phyloP scores from a whole-genome alignment of 2,797 vertebrate species.

The Sebastes vulpes region DNA sequence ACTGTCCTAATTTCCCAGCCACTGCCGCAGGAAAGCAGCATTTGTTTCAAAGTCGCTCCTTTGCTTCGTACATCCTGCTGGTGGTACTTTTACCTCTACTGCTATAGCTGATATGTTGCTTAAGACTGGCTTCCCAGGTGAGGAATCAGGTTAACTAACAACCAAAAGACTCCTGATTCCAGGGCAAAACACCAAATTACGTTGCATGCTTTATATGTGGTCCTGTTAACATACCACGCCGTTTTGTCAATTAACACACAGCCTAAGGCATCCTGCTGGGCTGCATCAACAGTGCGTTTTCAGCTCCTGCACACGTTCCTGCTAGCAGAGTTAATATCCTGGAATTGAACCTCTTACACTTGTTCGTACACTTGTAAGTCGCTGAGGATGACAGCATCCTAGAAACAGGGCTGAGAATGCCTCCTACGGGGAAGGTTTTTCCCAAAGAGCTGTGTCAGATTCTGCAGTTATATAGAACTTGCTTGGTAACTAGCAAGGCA shows the following conservation, averaged over 20 bases:
- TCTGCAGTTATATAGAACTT: conserved; percentile 5
- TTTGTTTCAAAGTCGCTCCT: not conserved
- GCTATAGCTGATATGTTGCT: not conserved
- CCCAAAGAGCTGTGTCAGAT: conserved; percentile 31
- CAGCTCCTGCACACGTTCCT: not conserved
- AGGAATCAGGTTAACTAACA: not conserved
- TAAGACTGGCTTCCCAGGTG: not conserved
- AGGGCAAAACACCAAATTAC: not conserved
- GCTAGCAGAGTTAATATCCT: not conserved
- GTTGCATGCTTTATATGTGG: not conserved
- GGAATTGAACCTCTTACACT: not conserved
- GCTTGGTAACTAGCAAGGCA: conserved; percentile 7
- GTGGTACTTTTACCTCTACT: not conserved
- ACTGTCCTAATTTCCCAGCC: not conserved
- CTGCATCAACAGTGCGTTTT: not conserved
- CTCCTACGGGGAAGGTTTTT: conserved; percentile 1
- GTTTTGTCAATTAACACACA: not conserved
- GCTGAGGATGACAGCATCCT: not conserved
- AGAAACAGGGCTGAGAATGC: not conserved
- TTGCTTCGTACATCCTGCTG: not conserved
- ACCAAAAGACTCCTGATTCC: not conserved
- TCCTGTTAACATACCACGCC: not conserved
- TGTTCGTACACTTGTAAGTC: not conserved
- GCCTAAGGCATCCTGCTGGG: not conserved
- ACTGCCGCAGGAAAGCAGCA: not conserved